A percentile compares a stretch with the other conserved stretches of the same genome.
Conservation (phyloP, 2,797 vertebrate genomes). For the Anguilla megastoma region DNA sequence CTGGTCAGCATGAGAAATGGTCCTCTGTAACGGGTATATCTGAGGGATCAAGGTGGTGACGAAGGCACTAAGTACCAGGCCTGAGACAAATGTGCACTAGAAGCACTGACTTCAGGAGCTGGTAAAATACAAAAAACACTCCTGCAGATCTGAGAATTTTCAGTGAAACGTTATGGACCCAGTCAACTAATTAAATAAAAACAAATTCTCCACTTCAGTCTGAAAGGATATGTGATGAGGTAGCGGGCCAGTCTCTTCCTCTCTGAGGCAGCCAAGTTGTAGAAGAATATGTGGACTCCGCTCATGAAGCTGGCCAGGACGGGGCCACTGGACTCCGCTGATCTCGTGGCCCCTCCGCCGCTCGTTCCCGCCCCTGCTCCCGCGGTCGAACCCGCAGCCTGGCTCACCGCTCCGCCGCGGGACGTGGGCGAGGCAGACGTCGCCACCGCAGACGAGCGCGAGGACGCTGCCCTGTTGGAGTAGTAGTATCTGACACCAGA, state of each 20-base stretch:
- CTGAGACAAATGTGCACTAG: too few species aligned
- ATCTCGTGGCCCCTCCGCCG: not conserved
- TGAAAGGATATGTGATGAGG: conserved; percentile 78
- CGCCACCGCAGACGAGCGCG: conserved; percentile 38
- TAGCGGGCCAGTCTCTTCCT: conserved; percentile 73
- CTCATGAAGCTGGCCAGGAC: conserved; percentile 71
- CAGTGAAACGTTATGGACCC: too few species aligned
- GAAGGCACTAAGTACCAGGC: too few species aligned
- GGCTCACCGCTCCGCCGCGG: not conserved
- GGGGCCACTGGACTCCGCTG: not conserved
- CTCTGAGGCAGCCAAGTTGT: conserved; percentile 70
- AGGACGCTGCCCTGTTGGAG: conserved; percentile 57
- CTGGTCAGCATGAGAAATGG: too few species aligned
- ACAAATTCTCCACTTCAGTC: not conserved
- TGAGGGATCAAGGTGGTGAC: too few species aligned
- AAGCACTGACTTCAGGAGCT: too few species aligned
- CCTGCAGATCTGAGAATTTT: too few species aligned
- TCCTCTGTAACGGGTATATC: too few species aligned
- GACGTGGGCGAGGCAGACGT: conserved; percentile 35
- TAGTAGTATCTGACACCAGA: conserved; percentile 81
- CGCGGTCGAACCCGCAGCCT: not conserved
- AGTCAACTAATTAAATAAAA: too few species aligned
- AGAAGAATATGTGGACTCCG: conserved; percentile 75
- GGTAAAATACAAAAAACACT: too few species aligned
- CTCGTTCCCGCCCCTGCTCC: not conserved